Base-by-base conservation (phyloP, 2,113 vertebrate species). In the Suncus etruscus region DNA sequence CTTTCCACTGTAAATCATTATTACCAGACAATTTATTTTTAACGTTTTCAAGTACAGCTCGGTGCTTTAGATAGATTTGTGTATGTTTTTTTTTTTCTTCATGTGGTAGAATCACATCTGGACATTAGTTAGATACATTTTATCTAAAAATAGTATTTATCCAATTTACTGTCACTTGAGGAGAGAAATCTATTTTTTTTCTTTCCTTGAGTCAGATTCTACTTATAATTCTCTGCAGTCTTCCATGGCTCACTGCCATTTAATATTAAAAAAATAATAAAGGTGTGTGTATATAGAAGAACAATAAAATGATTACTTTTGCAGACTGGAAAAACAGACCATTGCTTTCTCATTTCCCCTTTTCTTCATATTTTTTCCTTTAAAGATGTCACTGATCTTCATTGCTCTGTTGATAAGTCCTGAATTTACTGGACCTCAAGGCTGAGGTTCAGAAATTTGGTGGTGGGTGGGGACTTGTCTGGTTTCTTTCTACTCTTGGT, bases 111-210 rank as follows among this genome's bases (percentile, higher is more conserved):
- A 91, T 94, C 94, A 95, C 94, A 97, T 96, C 95, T 94, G 95
- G 96, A 93, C 88, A 87, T 92, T 92, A 77, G 88, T 91, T 76
- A 96, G 92, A 89, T 91, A 87, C 51, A 95, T 90, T 94, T 93
- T 83, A 94, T 94, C 95, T 95, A 94, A 94, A 94, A 95, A 97
- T 93, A 96, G 93, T 80, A 48, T 86, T 95, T 95, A 94, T 94
- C 93, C 90, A 93, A 95, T 92, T 95, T 96, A 85, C 94, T 94
- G 93, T 94, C 93, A 91, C 84, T 95, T 91, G 81, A 92, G 89
- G 89, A 93, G 85, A 93, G 68, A 95, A 87, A 68, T 82, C 18
- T 81, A 50, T 31, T 58, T 90, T 92, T 92, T 76, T 63, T 75
- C 87, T 85, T 91, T 78, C 88, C 82, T 48, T 69, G 50, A 93